A percentile compares a stretch with the other conserved stretches of the same genome.
Conservation (phyloP, 2,888 invertebrate genomes). For the Tipula lateralis region DNA sequence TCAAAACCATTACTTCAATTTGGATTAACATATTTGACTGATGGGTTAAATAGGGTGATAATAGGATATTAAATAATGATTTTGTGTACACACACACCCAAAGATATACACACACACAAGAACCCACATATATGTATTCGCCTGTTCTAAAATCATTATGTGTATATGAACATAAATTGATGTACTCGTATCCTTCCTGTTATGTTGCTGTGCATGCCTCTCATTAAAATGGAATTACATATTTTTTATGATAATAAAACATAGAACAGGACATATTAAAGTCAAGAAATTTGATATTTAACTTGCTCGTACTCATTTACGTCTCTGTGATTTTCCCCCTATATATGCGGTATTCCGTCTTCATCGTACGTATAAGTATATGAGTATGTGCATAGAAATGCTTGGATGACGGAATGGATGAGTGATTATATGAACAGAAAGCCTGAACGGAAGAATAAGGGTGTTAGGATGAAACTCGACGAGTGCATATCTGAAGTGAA, state of each 20-base stretch:
- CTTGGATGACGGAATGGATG: neutral
- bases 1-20: conserved; percentile 36
- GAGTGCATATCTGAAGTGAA: neutral
- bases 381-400: neutral
- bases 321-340: neutral
- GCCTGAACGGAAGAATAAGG: neutral
- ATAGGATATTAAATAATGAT: conserved; percentile 28
- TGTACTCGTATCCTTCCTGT: conserved; percentile 28
- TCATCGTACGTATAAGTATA: neutral
- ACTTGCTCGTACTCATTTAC: neutral
- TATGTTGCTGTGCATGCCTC: neutral
- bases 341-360: neutral
- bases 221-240: conserved; percentile 25
- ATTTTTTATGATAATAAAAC: neutral
- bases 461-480: neutral
- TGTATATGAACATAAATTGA: neutral
- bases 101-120: neutral
- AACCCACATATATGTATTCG: too few species aligned
- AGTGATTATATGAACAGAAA: too few species aligned
- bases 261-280: conserved; percentile 14
- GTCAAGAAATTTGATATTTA: conserved; percentile 28
- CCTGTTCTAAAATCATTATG: neutral
- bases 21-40: conserved; percentile 37
- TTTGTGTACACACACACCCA: neutral
- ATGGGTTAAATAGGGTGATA: conserved; percentile 30